Percentiles rank a stretch among this genome's conserved stretches.
These are phyloP conservation scores for Microtus ochrogaster DNA, from an alignment of 2,113 vertebrate genomes.

Conservation along the genomic window DNA sequence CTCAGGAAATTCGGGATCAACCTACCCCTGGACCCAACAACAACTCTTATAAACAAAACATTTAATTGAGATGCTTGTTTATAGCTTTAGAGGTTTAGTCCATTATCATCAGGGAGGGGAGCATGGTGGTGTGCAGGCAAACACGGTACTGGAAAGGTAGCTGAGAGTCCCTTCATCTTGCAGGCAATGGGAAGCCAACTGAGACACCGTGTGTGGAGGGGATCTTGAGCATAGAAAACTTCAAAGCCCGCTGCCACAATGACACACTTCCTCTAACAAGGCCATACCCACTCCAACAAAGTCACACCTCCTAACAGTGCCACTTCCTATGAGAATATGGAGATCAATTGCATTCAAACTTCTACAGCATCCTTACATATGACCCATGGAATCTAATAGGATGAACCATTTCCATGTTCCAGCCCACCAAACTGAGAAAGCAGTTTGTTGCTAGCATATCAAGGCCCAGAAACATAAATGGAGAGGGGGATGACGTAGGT, in stretches of 20 bases:
- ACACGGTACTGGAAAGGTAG: background rate
- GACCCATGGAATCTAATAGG: background rate
- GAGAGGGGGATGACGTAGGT: background rate
- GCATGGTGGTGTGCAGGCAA: background rate
- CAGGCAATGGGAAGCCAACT: background rate
- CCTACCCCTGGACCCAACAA: too few species aligned
- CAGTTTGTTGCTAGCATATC: background rate
- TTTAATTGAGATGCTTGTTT: background rate
- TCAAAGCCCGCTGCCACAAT: background rate
- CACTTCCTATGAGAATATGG: background rate
- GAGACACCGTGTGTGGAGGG: too few species aligned
- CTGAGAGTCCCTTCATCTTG: background rate
- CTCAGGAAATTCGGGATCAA: too few species aligned
- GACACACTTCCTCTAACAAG: background rate
- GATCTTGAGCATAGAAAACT: background rate
- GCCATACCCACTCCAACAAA: background rate
- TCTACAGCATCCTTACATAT: background rate
- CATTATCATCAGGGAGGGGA: background rate
- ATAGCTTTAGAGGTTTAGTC: background rate
- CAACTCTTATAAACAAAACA: background rate
- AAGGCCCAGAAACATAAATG: background rate
- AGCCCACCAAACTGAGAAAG: background rate
- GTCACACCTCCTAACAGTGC: background rate
- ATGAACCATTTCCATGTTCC: background rate
- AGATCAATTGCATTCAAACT: background rate